Conservation (phyloP, 2,113 vertebrate species). For the Ginglymostoma cirratum region DNA sequence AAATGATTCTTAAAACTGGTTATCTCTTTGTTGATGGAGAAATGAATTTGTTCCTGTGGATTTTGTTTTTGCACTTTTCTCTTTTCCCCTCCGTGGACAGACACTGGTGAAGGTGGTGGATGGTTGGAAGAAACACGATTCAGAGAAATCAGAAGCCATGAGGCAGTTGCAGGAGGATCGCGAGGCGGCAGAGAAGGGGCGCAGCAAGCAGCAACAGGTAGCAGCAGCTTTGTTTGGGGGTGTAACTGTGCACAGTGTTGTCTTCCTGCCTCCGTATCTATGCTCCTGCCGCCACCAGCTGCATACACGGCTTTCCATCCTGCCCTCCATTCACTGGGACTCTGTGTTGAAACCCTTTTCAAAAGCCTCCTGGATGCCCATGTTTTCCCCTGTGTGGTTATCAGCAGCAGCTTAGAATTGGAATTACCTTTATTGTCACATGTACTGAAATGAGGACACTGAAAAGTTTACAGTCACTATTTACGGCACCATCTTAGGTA, state of each 20-base stretch:
- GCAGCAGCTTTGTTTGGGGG: no score
- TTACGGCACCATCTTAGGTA: no score
- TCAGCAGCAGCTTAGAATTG: no score
- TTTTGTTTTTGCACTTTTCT: not conserved
- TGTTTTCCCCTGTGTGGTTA: not conserved
- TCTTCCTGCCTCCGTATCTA: not conserved
- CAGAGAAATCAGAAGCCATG: constrained; percentile 51
- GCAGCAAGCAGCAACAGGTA: constrained; percentile 57
- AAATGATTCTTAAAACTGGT: not conserved
- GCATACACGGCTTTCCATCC: not conserved
- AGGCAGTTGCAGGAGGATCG: constrained; percentile 54
- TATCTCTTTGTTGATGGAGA: not conserved
- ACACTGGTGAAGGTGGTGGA: constrained; percentile 65
- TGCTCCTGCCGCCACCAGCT: no score
- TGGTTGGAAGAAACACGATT: constrained; percentile 63
- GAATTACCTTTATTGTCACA: no score
- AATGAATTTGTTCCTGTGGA: not conserved
- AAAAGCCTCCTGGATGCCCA: no score
- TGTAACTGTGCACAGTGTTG: no score
- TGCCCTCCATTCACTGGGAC: no score
- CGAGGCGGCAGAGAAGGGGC: constrained; percentile 48
- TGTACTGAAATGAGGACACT: no score
- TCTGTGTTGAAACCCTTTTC: no score
- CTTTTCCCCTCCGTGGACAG: constrained; percentile 42
- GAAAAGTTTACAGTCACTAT: no score